These are phyloP conservation scores for Glaucomys volans DNA, from an alignment of 2,113 vertebrate genomes.

Conservation along the genomic window DNA sequence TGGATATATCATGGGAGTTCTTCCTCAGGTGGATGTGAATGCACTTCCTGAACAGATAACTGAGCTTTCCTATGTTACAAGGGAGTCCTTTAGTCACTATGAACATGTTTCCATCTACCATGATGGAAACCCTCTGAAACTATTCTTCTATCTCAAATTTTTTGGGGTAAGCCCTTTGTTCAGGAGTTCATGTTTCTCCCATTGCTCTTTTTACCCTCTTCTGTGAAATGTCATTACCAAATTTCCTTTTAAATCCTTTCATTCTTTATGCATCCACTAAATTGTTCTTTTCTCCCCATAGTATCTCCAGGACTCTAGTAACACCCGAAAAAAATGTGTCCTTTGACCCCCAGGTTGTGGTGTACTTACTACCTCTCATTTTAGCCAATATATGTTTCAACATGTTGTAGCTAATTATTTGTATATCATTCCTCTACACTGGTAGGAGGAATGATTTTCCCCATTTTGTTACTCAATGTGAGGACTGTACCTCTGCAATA, in stretches of 20 bases:
- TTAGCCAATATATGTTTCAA: not conserved
- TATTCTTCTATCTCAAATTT: not conserved
- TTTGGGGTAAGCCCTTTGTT: not conserved
- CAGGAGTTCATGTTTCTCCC: not conserved
- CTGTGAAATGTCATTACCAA: not conserved
- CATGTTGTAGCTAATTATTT: not conserved
- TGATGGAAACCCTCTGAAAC: not conserved
- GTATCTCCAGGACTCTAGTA: not conserved
- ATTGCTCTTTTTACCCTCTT: not conserved
- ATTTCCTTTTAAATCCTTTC: not conserved
- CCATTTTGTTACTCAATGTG: not conserved
- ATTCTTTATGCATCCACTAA: not conserved
- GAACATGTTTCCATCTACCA: not conserved
- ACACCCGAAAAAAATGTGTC: not conserved
- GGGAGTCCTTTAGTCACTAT: not conserved
- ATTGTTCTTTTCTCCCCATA: not conserved
- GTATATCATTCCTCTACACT: not conserved
- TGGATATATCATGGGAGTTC: too few relatives aligned
- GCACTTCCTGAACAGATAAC: not conserved
- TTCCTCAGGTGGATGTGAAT: not conserved
- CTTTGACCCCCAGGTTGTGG: not conserved
- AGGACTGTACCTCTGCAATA: not conserved
- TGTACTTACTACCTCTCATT: not conserved
- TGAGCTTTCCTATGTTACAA: not conserved
- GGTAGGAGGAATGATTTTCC: rapidly evolving